phyloP scores from a whole-genome alignment of 2,113 vertebrate genomes.

The Rhabdomys dilectus region DNA sequence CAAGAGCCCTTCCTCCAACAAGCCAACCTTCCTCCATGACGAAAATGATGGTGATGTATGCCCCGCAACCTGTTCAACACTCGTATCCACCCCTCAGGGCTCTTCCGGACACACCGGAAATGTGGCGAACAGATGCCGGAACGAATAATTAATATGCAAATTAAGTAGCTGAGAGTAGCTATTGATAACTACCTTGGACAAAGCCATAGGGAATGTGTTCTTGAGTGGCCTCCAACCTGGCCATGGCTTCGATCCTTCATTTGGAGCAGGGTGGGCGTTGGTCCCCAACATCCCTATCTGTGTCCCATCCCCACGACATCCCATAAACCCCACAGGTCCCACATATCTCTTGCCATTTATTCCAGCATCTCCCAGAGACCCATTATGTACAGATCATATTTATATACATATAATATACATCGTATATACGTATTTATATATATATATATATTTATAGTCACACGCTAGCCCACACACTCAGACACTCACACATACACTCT shows the following conservation, averaged over 20 bases:
- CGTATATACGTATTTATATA: constrained; percentile 81
- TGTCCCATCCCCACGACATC: no score
- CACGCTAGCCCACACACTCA: constrained; percentile 73
- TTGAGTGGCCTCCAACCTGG: neutral
- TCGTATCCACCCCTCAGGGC: neutral
- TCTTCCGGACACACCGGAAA: neutral
- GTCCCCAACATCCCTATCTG: rapidly evolving
- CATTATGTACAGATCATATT: constrained; percentile 89
- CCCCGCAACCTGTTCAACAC: rapidly evolving
- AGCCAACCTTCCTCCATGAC: neutral
- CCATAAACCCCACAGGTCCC: neutral
- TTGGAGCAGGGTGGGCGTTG: neutral
- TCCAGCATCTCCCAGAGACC: constrained; percentile 78
- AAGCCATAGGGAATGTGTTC: rapidly evolving
- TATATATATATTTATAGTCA: constrained; percentile 68
- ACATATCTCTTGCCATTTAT: constrained; percentile 59
- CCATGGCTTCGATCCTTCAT: neutral
- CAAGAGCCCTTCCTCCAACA: neutral
- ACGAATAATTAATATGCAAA: neutral
- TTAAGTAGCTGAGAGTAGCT: neutral
- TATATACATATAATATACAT: constrained; percentile 88
- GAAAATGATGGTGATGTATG: rapidly evolving
- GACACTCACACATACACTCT: neutral
- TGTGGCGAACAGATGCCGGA: neutral
- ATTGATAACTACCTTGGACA: rapidly evolving